Conservation (phyloP, 2,113 vertebrate genomes). For the Chloebia gouldiae region DNA sequence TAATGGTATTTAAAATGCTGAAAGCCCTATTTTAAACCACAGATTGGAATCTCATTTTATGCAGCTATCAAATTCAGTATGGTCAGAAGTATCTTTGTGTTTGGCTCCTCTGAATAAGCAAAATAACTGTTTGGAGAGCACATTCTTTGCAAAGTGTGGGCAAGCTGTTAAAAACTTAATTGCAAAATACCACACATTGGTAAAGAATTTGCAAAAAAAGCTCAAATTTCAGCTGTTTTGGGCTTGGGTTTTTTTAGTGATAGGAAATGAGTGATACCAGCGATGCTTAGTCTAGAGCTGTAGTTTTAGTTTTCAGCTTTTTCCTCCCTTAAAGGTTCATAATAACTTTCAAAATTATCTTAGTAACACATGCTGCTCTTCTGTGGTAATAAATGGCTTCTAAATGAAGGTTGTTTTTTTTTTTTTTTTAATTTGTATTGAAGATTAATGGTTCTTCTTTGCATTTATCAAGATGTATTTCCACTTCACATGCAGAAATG, state of each 20-base stretch:
- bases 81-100: neutral
- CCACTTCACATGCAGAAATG: neutral
- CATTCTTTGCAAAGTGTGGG: neutral
- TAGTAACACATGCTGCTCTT: neutral
- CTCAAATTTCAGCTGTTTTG: neutral
- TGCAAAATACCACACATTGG: neutral
- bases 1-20: neutral
- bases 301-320: neutral
- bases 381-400: neutral
- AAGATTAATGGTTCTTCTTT: neutral
- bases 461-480: neutral
- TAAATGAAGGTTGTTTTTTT: neutral
- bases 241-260: neutral
- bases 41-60: neutral
- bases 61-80: neutral
- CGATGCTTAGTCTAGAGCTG: neutral
- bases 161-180: neutral
- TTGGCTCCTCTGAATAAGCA: neutral
- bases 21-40: neutral
- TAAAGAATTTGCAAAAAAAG: neutral
- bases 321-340: neutral
- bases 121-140: neutral
- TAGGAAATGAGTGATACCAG: neutral
- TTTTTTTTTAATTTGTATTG: neutral
- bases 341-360: neutral